A percentile compares a stretch with the other conserved stretches of the same genome.
These are phyloP conservation scores for Loriculus beryllinus DNA, from an alignment of 2,797 vertebrate genomes.

Conservation along the genomic window DNA sequence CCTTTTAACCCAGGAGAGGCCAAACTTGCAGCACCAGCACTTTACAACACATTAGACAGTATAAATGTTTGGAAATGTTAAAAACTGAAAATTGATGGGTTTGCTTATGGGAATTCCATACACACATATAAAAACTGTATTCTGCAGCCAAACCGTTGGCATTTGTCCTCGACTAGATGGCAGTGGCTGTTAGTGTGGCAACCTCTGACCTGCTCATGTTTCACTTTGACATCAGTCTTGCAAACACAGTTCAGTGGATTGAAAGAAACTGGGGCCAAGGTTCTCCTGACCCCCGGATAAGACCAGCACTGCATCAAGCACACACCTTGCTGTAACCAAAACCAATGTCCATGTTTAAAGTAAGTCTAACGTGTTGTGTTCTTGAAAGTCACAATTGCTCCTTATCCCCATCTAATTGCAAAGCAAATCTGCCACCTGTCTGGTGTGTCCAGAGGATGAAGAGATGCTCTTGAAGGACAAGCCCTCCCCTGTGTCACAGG, in stretches of 20 bases:
- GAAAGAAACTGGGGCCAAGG: not conserved
- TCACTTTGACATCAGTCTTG: not conserved
- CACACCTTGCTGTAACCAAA: not conserved
- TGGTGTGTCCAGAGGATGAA: not conserved
- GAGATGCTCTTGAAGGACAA: not conserved
- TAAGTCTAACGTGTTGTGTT: not conserved
- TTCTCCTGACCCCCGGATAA: not conserved
- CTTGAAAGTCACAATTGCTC: slow-evolving; percentile 20
- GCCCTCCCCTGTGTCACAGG: not conserved
- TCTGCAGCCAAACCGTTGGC: not conserved
- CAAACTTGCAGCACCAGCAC: not conserved
- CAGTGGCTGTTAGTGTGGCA: not conserved
- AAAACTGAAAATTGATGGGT: not conserved
- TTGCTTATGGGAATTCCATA: not conserved
- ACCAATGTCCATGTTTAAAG: not conserved
- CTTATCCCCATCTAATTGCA: not conserved
- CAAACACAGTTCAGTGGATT: not conserved
- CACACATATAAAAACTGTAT: not conserved
- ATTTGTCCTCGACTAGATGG: not conserved
- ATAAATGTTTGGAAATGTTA: not conserved
- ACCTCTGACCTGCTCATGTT: not conserved
- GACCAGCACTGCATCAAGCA: not conserved
- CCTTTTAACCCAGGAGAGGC: not conserved
- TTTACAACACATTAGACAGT: not conserved
- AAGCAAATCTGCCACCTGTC: not conserved